Base-by-base conservation (phyloP, 2,113 vertebrate genomes). In the Gadus chalcogrammus region DNA sequence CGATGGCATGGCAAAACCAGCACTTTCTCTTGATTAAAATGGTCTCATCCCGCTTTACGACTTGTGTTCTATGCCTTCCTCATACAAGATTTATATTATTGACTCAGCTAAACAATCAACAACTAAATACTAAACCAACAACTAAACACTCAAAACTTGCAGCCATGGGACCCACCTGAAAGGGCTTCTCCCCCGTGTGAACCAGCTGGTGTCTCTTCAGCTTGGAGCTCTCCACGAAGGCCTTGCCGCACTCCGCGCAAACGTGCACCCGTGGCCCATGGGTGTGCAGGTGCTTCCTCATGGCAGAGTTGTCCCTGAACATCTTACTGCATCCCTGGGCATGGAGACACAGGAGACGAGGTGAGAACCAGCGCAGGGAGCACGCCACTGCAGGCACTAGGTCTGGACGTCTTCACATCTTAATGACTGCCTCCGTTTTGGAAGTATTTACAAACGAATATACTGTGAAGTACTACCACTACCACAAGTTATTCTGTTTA, bases 301-400 rank as follows among this genome's bases (percentile, higher is more conserved):
- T 99, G 27, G 97, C 97, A 8, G 97, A 99, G 91, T 99, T 99
- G 89, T 99, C 97, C 93, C 97, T 95, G 93, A 99, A 99, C 97
- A 99, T 99, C 91, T 99, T 99, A 70, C 96, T 97, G 87, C 97
- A 99, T 87, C 97, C 97, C 97, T 99, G 35, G 6, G 35, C 9
- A 28, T 31, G 61, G 4, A 53, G 16, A 65, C 27, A 52, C 24
- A 15, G 65, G 65, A 61, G 5, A 61, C 2, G 3, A 6, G 18
- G 6, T 61, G 12, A 61, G 20, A 61, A 61, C 55, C 15, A n/a
- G n/a, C 55, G 2, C 42, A 48, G 8, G 8, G 8, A 48, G 42
- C 24, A 24, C 24, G 24, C 31, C 31, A 35, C 31, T 35, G 31
- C 31, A 35, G 31, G 31, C 31, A 35, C 31, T 35, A 7, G 31